Evolutionary conservation across 2,113 vertebrate species (phyloP), one percentile per base, ranked within the genome.

Genomic region (Python bivittatus): DNA sequence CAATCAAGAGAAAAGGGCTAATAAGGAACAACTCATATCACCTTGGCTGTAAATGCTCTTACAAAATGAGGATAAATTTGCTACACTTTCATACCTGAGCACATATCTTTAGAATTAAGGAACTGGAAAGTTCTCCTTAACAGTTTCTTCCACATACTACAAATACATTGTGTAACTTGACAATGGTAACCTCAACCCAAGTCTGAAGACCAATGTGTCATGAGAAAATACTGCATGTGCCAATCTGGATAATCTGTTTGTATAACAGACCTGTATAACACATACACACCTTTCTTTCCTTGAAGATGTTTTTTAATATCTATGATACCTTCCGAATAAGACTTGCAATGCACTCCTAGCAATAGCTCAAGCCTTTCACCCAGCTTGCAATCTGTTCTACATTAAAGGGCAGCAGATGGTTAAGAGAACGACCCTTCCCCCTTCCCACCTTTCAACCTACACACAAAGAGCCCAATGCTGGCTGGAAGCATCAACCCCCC

Each of bases 401-500:
- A 72, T 58, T 58, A 89, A 58, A 88, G 38, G 89, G 90, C 95
- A 95, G 94, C 97, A 97, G 96, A 95, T 92, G 94, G 93, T 90
- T 95, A 61, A 93, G 91, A 91, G 94, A 96, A 94, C 86, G 90
- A 94, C 93, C 94, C 0, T 0, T 92, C 90, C 88, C 91, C 64
- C 64, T 79, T 25, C 57, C 57, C 88, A 92, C 79, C 88, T 89
- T 92, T 56, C 88, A 89, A 48, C 42, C 91, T 94, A 90, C 1
- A 84, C 94, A 93, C 93, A 94, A 94, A 94, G 96, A 93, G 86
- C 85, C 44, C 68, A 94, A 91, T 93, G 86, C 96, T 89, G 95
- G 88, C 96, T 95, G 93, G 90, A 97, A 95, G 93, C 96, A 58
- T 91, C 93, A 92, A 86, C 91, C 17, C 92, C 95, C 95, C 94